Evolutionary conservation across 1,140 invertebrate genomes (phyloP).

Genomic region (Microplitis mediator): DNA sequence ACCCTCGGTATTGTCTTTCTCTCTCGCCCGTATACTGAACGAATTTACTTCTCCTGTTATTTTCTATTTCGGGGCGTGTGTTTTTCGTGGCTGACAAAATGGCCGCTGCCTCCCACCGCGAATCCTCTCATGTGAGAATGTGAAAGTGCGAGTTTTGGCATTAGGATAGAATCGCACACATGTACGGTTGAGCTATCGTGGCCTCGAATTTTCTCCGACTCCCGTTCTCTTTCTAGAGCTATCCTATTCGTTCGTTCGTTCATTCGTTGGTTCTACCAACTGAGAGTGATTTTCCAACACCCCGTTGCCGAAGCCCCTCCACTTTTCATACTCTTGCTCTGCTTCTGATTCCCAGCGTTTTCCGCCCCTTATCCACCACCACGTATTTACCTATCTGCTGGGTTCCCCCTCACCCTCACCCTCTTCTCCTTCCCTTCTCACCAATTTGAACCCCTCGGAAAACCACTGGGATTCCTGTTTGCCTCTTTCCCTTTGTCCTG

Average conservation of each 20-base stretch:
- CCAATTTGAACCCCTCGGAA: neutral
- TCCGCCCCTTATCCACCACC: slow-evolving; percentile 32
- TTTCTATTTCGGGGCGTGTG: slow-evolving; percentile 58
- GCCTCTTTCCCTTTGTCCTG: neutral
- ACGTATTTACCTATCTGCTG: neutral
- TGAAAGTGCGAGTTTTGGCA: slow-evolving; percentile 19
- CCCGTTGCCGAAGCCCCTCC: neutral
- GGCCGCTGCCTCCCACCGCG: slow-evolving; percentile 58
- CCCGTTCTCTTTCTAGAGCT: slow-evolving; percentile 54
- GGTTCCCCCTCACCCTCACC: neutral
- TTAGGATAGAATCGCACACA: slow-evolving; percentile 14
- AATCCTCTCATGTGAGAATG: neutral
- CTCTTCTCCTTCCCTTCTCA: slow-evolving; percentile 7
- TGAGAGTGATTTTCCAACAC: slow-evolving; percentile 29
- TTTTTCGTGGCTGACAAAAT: slow-evolving; percentile 63
- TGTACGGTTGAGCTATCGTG: slow-evolving; percentile 27
- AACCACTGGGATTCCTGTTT: slow-evolving; percentile 4
- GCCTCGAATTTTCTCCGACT: slow-evolving; percentile 60
- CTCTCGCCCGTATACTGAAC: neutral
- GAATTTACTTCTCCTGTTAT: slow-evolving; percentile 34
- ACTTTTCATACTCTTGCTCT: slow-evolving; percentile 18
- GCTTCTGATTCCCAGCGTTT: slow-evolving; percentile 23
- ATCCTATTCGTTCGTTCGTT: slow-evolving; percentile 51
- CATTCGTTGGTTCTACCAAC: slow-evolving; percentile 28
- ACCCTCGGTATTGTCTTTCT: neutral